Evolutionary conservation across 2,888 invertebrate genomes (phyloP).

Genomic region (Gymnocheta viridis): DNA sequence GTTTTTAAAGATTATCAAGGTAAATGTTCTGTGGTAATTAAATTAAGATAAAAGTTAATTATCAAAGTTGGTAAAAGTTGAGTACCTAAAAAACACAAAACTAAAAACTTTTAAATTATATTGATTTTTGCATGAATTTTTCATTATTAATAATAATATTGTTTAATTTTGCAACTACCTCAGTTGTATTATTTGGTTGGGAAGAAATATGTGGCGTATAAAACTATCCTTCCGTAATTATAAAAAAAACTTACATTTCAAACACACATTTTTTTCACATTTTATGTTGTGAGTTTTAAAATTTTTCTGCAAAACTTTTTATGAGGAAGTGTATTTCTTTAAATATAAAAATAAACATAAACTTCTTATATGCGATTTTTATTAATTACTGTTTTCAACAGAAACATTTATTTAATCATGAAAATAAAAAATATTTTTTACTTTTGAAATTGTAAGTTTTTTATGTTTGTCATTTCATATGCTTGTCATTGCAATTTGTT

Average conservation of each 20-base stretch:
- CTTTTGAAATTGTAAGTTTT: background rate
- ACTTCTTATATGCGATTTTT: background rate
- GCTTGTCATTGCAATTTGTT: no score
- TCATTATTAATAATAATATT: background rate
- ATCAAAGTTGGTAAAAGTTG: background rate
- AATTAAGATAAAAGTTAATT: background rate
- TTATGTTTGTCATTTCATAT: background rate
- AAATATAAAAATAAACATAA: background rate
- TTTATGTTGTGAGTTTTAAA: background rate
- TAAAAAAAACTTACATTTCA: slow-evolving; percentile 4
- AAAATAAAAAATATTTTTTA: background rate
- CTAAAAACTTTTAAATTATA: background rate
- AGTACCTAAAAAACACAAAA: background rate
- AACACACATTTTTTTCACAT: background rate
- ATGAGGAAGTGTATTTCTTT: slow-evolving; percentile 5
- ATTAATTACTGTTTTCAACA: background rate
- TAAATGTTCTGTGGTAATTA: slow-evolving; percentile 17
- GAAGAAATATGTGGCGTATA: slow-evolving; percentile 10
- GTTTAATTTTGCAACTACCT: background rate
- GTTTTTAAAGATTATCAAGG: background rate
- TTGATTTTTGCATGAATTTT: background rate
- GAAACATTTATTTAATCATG: background rate
- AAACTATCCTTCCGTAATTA: slow-evolving; percentile 60
- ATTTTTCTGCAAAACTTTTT: background rate
- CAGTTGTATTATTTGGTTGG: slow-evolving; percentile 4